These are phyloP conservation scores for Sebastes flavidus DNA, from an alignment of 2,797 vertebrate species.

Conservation along the genomic window DNA sequence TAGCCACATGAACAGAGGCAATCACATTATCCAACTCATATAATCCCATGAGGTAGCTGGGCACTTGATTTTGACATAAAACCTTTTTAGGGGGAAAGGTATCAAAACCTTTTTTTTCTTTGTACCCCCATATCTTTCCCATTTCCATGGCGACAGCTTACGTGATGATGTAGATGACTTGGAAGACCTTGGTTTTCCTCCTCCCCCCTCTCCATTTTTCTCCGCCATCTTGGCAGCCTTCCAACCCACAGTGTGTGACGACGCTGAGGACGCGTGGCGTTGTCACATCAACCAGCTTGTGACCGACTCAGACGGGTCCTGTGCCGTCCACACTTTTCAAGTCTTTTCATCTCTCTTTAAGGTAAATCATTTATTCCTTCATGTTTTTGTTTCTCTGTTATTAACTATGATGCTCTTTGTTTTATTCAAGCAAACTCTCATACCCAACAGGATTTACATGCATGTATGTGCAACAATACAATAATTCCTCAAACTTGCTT, in stretches of 20 bases:
- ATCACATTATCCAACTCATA: not conserved
- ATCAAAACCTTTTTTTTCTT: conserved; percentile 36
- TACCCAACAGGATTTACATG: not conserved
- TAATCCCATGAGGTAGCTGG: not conserved
- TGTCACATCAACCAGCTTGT: conserved; percentile 96
- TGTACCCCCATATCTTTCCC: conserved; percentile 34
- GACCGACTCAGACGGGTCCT: conserved; percentile 93
- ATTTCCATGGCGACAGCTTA: conserved; percentile 80
- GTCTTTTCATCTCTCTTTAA: conserved; percentile 98
- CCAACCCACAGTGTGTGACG: conserved; percentile 92
- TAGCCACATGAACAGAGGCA: not conserved
- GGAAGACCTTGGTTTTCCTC: conserved; percentile 87
- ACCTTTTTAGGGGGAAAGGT: conserved; percentile 10
- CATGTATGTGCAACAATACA: not conserved
- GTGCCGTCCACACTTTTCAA: conserved; percentile 97
- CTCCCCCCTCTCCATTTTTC: conserved; percentile 96
- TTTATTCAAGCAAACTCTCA: not conserved
- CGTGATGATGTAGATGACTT: conserved; percentile 89
- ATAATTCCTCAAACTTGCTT: not conserved
- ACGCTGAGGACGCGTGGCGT: conserved; percentile 96
- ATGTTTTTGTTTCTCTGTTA: not conserved
- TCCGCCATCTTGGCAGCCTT: conserved; percentile 98
- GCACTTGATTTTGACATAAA: conserved; percentile 6
- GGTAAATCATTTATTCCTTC: no score
- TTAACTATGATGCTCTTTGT: not conserved